phyloP scores from a whole-genome alignment of 2,113 vertebrate species.

The Tychaedon coryphoeus region DNA sequence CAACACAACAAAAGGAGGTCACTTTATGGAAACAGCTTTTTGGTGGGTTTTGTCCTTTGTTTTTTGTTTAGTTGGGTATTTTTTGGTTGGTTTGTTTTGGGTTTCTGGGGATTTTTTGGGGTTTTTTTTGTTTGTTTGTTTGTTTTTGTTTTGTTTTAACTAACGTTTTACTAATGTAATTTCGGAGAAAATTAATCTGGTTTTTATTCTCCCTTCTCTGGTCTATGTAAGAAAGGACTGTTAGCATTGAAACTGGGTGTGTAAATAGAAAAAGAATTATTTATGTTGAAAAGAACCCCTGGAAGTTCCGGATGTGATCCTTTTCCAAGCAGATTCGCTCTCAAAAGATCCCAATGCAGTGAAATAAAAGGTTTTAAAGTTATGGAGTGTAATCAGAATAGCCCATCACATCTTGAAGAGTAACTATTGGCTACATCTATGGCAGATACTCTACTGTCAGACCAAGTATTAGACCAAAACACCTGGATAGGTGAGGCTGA shows the following conservation, averaged over 20 bases:
- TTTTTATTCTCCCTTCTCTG: neutral
- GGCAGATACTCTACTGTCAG: neutral
- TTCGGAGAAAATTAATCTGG: neutral
- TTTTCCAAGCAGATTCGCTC: neutral
- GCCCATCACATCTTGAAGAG: neutral
- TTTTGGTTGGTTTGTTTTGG: neutral
- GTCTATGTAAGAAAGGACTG: neutral
- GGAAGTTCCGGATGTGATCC: neutral
- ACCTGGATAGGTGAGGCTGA: neutral
- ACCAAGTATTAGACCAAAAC: neutral
- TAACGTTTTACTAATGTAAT: neutral
- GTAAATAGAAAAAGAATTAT: neutral
- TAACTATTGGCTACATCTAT: neutral
- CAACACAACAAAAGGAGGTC: neutral
- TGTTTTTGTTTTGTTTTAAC: neutral
- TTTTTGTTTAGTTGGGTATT: neutral
- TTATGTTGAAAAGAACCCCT: neutral
- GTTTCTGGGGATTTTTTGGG: too few relatives aligned
- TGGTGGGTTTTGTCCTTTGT: accelerated
- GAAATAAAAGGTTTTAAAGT: neutral
- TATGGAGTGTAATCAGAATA: neutral
- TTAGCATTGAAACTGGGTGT: neutral
- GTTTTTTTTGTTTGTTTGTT: neutral
- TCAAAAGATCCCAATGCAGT: neutral
- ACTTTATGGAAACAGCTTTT: neutral